Percentiles rank a stretch among this genome's conserved stretches.
These are phyloP conservation scores for Xiphophorus birchmanni DNA, from an alignment of 2,797 vertebrate species.

Conservation along the genomic window DNA sequence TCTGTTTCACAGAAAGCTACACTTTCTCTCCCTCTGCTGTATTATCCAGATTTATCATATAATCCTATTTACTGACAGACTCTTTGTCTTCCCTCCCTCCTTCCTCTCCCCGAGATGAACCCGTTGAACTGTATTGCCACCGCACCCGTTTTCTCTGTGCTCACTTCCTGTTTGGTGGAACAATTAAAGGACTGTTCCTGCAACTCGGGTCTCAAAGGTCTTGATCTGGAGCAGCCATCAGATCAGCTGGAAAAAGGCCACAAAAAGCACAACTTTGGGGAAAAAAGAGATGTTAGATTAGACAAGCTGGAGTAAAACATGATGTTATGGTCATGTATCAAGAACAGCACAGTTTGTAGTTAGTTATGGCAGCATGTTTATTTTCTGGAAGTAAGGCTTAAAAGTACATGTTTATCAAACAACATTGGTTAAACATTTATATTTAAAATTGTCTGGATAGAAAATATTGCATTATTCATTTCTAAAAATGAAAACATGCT, in stretches of 20 bases:
- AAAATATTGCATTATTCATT: not conserved
- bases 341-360: not conserved
- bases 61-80: constrained; percentile 48
- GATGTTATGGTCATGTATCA: constrained; percentile 19
- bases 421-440: not conserved
- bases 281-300: constrained; percentile 9
- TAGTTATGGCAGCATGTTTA: not conserved
- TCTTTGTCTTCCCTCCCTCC: constrained; percentile 33
- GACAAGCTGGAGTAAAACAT: constrained; percentile 6
- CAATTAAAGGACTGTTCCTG: constrained; percentile 74
- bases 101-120: constrained; percentile 51
- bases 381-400: not conserved
- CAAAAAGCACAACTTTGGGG: constrained; percentile 40
- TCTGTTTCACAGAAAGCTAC: constrained; percentile 6
- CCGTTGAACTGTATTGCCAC: constrained; percentile 60
- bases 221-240: constrained; percentile 51
- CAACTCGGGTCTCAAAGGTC: constrained; percentile 46
- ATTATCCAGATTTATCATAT: constrained; percentile 49
- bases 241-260: constrained; percentile 48
- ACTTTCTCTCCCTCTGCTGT: constrained; percentile 25
- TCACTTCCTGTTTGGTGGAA: constrained; percentile 78
- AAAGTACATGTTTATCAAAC: not conserved
- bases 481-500: not conserved
- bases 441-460: not conserved
- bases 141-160: constrained; percentile 55